Evolutionary conservation across 2,113 vertebrate species (phyloP).

Genomic region (Zapus hudsonius): DNA sequence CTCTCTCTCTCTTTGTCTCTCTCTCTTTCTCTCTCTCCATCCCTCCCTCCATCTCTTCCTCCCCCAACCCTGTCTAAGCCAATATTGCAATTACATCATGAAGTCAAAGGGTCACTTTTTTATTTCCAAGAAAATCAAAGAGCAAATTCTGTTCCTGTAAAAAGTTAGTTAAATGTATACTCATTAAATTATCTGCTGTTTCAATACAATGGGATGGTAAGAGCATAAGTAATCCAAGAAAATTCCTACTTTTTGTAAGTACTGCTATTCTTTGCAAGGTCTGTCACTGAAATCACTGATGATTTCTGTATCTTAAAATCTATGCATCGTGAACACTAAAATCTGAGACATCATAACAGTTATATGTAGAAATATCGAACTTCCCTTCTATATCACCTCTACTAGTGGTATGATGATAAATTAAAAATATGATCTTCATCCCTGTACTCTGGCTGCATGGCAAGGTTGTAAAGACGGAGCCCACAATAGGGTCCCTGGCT

Average conservation of each 20-base stretch:
- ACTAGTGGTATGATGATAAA: not conserved
- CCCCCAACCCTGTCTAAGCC: too few relatives aligned
- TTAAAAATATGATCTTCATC: not conserved
- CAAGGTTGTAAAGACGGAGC: not conserved
- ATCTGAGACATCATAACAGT: not conserved
- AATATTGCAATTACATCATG: not conserved
- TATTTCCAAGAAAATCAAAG: constrained; percentile 55
- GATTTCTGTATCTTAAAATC: constrained; percentile 3
- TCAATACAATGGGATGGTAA: constrained; percentile 60
- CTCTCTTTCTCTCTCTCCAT: too few relatives aligned
- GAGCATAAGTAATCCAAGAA: constrained; percentile 15
- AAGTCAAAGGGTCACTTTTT: constrained; percentile 60
- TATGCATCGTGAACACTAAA: not conserved
- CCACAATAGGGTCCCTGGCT: not conserved
- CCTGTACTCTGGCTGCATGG: not conserved
- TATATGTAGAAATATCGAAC: constrained; percentile 22
- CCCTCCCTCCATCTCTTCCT: too few relatives aligned
- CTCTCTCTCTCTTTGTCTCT: too few relatives aligned
- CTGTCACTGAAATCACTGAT: constrained; percentile 28
- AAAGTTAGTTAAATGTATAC: constrained; percentile 38
- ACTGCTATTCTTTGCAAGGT: constrained; percentile 47
- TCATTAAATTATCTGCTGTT: constrained; percentile 61
- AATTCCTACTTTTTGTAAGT: constrained; percentile 41
- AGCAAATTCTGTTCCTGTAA: constrained; percentile 48
- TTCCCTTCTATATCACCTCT: not conserved